Evolutionary conservation across 2,888 invertebrate genomes (phyloP), one percentile per base, ranked within the genome.

Genomic region (Branchellion lobata): DNA sequence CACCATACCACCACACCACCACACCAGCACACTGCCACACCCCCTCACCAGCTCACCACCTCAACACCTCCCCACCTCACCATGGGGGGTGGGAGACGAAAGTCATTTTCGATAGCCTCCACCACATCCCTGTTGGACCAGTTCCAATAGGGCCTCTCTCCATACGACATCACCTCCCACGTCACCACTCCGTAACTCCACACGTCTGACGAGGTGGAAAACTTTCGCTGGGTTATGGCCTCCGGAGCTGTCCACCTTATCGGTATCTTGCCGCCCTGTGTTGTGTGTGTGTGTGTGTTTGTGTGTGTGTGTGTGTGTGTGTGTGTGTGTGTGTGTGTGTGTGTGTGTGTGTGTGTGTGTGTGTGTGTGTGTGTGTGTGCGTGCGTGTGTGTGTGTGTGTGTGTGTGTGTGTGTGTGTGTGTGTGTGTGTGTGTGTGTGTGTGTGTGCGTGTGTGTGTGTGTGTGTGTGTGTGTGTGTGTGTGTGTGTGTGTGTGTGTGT

Each of bases 41-140:
- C n/a, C n/a, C n/a, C n/a, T n/a, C n/a, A n/a, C n/a, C n/a, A n/a
- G n/a, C n/a, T n/a, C n/a, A n/a, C n/a, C n/a, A n/a, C n/a, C n/a
- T n/a, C n/a, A n/a, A n/a, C 18, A 65, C 65, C 27, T 11, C 31
- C 27, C 65, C 21, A 27, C 21, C 84, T 80, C 85, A 89, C 89
- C 89, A 89, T 89, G 1, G 90, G 90, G 51, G 89, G 88, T 14
- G 90, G 90, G 36, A 90, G 86, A 86, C 97, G 92, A 89, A 97
- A 98, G 34, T 97, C 98, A 85, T 96, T 95, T 87, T 99, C 98
- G 87, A 99, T 96, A 82, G 96, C 95, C 86, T 96, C 96, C 85
- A 99, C 98, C 82, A 99, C 99, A 89, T 98, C 98, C 89, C 99
- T 96, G 88, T 96, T 96, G 83, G 96, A 96, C 99, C 99, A 99